Evolutionary conservation across 2,888 invertebrate species (phyloP).

Genomic region (Osmoderma eremita): DNA sequence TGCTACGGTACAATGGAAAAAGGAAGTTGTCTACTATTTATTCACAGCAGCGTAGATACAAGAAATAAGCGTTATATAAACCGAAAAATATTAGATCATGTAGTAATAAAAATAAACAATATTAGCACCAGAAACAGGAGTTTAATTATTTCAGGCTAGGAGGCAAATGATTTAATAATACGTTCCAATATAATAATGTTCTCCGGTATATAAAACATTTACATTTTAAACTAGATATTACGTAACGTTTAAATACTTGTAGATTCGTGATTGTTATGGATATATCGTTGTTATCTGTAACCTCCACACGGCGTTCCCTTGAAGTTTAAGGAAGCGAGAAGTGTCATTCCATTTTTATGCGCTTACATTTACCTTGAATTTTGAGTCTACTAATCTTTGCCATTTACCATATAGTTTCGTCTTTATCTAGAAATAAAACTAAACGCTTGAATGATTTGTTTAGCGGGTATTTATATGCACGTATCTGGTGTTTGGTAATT

Average conservation of each 20-base stretch:
- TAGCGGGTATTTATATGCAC: constrained; percentile 1
- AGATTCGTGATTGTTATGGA: constrained; percentile 40
- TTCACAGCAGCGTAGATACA: too few species aligned
- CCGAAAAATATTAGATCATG: too few species aligned
- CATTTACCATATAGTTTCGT: constrained; percentile 11
- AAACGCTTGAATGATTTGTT: constrained; percentile 39
- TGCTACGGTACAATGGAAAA: too few species aligned
- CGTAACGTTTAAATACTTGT: constrained; percentile 43
- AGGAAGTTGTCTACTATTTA: too few species aligned
- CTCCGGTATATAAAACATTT: constrained; percentile 48
- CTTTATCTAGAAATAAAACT: constrained; percentile 44
- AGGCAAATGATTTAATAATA: constrained; percentile 51
- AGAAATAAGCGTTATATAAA: too few species aligned
- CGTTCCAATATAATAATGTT: constrained; percentile 38
- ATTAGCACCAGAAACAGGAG: too few species aligned
- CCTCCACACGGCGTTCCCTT: constrained; percentile 25
- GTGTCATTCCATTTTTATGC: constrained; percentile 13
- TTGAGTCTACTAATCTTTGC: constrained; percentile 44
- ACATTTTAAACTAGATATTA: constrained; percentile 50
- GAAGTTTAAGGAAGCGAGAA: constrained; percentile 34
- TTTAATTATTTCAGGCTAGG: constrained; percentile 28
- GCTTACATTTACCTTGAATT: constrained; percentile 40
- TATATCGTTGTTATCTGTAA: constrained; percentile 32
- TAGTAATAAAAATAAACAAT: too few species aligned
- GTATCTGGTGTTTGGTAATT: too few species aligned